These are phyloP conservation scores for Agrotis puta DNA, from an alignment of 2,888 invertebrate species.

Conservation along the genomic window DNA sequence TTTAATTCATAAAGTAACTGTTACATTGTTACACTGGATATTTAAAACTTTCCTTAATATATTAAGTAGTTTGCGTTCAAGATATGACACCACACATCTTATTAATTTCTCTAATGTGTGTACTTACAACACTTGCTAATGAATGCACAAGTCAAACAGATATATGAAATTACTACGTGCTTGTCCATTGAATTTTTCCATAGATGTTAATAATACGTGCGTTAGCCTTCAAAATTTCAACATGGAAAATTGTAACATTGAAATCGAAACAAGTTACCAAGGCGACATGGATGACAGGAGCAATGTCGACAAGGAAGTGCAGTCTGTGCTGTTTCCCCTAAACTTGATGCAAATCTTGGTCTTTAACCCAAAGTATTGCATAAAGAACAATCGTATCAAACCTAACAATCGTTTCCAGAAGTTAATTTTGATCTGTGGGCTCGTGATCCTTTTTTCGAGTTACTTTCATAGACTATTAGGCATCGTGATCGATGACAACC, in stretches of 20 bases:
- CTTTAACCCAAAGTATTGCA: conserved; percentile 51
- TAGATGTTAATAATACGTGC: neutral
- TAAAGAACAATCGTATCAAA: conserved; percentile 51
- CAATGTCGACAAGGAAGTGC: conserved; percentile 51
- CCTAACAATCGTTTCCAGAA: conserved; percentile 38
- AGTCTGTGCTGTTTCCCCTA: conserved; percentile 52
- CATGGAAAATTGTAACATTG: neutral
- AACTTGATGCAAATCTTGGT: conserved; percentile 48
- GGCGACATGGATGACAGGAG: conserved; percentile 1
- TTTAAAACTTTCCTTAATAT: neutral
- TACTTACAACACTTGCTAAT: neutral
- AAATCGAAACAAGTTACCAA: neutral
- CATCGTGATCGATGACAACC: conserved; percentile 12
- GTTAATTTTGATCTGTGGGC: conserved; percentile 25
- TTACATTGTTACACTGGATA: neutral
- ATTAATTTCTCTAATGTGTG: conserved; percentile 20
- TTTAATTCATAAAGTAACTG: too few relatives aligned
- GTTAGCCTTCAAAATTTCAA: neutral
- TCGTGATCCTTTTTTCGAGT: neutral
- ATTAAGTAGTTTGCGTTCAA: neutral
- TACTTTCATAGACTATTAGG: conserved; percentile 1
- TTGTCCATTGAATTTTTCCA: neutral
- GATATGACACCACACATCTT: neutral
- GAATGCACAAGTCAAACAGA: neutral
- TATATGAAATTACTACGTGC: neutral